Percentiles rank a stretch among this genome's conserved stretches.
phyloP scores from a whole-genome alignment of 2,888 invertebrate species.

The Scaptomyza parva region DNA sequence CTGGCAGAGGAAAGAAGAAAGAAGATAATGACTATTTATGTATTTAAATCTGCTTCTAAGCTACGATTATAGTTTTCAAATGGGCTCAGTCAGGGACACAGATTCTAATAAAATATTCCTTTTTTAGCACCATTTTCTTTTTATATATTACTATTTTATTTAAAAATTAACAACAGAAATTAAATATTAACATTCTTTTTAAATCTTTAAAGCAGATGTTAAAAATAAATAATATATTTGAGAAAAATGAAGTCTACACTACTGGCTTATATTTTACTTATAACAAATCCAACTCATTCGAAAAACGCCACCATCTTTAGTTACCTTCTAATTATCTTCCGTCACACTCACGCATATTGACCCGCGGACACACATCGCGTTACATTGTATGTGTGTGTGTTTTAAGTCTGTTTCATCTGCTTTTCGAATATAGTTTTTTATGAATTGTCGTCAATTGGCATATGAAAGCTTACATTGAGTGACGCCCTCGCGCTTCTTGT shows the following conservation, averaged over 20 bases:
- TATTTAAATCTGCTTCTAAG: no score
- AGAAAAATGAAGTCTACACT: not conserved
- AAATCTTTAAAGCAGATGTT: no score
- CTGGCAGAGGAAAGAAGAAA: no score
- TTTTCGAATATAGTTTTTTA: constrained; percentile 64
- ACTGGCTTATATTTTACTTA: not conserved
- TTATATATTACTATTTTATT: no score
- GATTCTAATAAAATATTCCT: no score
- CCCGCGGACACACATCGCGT: constrained; percentile 68
- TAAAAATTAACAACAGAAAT: no score
- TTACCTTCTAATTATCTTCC: constrained; percentile 42
- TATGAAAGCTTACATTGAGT: constrained; percentile 67
- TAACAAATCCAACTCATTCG: not conserved
- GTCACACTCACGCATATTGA: constrained; percentile 66
- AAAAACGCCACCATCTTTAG: constrained; percentile 33
- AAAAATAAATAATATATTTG: no score
- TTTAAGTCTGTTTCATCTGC: constrained; percentile 46
- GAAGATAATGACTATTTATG: no score
- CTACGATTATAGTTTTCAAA: no score
- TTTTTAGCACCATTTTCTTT: no score
- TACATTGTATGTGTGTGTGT: constrained; percentile 2
- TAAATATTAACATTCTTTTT: no score
- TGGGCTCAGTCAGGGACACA: no score
- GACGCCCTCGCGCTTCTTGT: constrained; percentile 69
- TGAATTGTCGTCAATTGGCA: constrained; percentile 68